Percentiles rank a stretch among this genome's conserved stretches.
phyloP scores from a whole-genome alignment of 2,113 vertebrate species.

The Pleuronectes platessa region DNA sequence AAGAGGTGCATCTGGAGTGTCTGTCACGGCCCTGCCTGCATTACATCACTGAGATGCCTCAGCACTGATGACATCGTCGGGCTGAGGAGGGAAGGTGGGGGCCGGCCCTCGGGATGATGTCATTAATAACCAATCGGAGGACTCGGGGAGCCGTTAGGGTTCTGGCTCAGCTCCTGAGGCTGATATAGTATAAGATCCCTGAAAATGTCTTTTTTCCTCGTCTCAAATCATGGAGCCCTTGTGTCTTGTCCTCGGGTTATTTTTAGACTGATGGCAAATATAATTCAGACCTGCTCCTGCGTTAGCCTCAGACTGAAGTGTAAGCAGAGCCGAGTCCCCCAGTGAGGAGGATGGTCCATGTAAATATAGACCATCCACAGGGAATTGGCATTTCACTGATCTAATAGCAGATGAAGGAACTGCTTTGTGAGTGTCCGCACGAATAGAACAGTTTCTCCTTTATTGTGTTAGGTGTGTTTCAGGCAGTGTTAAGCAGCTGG shows the following conservation, averaged over 20 bases:
- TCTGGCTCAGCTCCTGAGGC: constrained; percentile 40
- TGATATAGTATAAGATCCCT: constrained; percentile 45
- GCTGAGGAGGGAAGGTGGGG: constrained; percentile 58
- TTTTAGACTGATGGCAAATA: constrained; percentile 57
- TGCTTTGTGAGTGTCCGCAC: constrained; percentile 23
- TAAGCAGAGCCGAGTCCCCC: constrained; percentile 8
- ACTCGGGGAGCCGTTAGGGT: constrained; percentile 14
- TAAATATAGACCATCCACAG: constrained; percentile 26
- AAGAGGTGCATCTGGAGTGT: constrained; percentile 46
- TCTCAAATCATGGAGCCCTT: constrained; percentile 32
- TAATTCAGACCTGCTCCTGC: constrained; percentile 36
- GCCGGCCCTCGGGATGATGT: constrained; percentile 73
- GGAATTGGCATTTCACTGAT: constrained; percentile 46
- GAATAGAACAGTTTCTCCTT: constrained; percentile 8
- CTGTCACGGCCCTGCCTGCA: constrained; percentile 66
- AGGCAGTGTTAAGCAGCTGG: background rate
- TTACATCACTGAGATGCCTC: constrained; percentile 83
- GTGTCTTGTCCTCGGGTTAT: constrained; percentile 38
- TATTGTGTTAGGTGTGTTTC: constrained; percentile 6
- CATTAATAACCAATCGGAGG: constrained; percentile 76
- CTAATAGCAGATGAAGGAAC: constrained; percentile 48
- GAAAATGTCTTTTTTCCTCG: constrained; percentile 50
- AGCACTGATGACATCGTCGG: constrained; percentile 77
- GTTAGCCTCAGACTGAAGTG: constrained; percentile 27
- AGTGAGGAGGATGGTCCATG: background rate